Base-by-base conservation (phyloP, 2,113 vertebrate genomes). In the Salminus brasiliensis region DNA sequence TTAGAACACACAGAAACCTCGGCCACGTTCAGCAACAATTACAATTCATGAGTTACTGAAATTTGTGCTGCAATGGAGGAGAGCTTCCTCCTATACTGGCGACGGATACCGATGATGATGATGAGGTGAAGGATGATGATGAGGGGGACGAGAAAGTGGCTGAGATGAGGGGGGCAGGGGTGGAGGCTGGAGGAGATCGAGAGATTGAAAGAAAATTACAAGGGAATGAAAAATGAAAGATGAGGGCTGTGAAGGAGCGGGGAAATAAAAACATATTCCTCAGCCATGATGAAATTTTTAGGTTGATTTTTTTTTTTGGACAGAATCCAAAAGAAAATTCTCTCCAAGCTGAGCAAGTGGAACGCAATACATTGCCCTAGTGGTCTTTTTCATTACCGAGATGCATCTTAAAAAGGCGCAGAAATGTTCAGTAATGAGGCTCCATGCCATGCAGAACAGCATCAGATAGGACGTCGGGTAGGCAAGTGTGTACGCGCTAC, bases 101-200 rank as follows among this genome's bases (percentile, higher is more conserved):
- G 21, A 75, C 76, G 76, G 78, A 83, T 76, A 81, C 70, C 55
- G 23, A 67, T 63, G 34, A 52, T 59, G 27, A 80, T 7, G 60
- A 47, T 72, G n/a, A 49, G 12, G n/a, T 21, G 18, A 32, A 66
- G 10, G 32, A 23, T 52, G 73, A 41, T 27, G n/a, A 36, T 16
- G 12, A n/a, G n/a, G 34, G 53, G 60, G 41, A 45, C 3, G 39
- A 45, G 36, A 39, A 29, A 68, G 10, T 29, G 25, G 59, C 16
- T 11, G 59, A 55, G 23, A 52, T 18, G 36, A 73, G 53, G 16
- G 62, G 65, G 32, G 45, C n/a, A n/a, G 45, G 18, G 12, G 32
- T 47, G 4, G 16, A 34, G 27, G 34, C 65, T 45, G 36, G 25
- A 27, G 73, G 25, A 13, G 25, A 55, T n/a, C n/a, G n/a, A 27